Evolutionary conservation across 2,888 invertebrate species (phyloP).

Genomic region (Dicycla oo): DNA sequence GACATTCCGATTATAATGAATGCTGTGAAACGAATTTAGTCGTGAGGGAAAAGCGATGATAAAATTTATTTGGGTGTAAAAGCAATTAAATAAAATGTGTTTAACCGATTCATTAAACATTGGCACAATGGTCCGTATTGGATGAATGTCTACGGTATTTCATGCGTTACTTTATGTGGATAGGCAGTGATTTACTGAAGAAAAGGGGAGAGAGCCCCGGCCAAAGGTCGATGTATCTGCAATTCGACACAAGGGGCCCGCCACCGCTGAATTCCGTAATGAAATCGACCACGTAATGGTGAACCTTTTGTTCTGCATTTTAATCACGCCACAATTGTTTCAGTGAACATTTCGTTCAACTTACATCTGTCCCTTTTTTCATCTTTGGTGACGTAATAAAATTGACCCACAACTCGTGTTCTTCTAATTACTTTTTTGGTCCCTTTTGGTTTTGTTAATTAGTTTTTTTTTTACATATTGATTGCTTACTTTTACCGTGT

Average conservation of each 20-base stretch:
- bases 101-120: slow-evolving; percentile 59
- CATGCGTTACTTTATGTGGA: slow-evolving; percentile 53
- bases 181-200: slow-evolving; percentile 60
- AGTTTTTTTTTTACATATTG: slow-evolving; percentile 9
- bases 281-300: slow-evolving; percentile 67
- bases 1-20: slow-evolving; percentile 44
- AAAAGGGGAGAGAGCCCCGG: slow-evolving; percentile 51
- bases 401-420: slow-evolving; percentile 40
- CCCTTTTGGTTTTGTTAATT: slow-evolving; percentile 22
- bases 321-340: slow-evolving; percentile 62
- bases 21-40: slow-evolving; percentile 43
- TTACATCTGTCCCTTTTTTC: slow-evolving; percentile 51
- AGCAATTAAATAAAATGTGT: slow-evolving; percentile 58
- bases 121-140: slow-evolving; percentile 47
- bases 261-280: slow-evolving; percentile 56
- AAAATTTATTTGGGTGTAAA: slow-evolving; percentile 45
- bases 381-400: slow-evolving; percentile 59
- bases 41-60: slow-evolving; percentile 17
- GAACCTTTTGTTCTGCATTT: slow-evolving; percentile 68
- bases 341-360: slow-evolving; percentile 45
- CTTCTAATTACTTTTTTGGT: slow-evolving; percentile 53
- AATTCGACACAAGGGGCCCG: slow-evolving; percentile 49
- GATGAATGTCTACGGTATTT: slow-evolving; percentile 49
- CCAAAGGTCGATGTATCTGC: slow-evolving; percentile 59
- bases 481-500: slow-evolving; percentile 16